Base-by-base conservation (phyloP, 2,888 invertebrate species). In the Cephonodes hylas region DNA sequence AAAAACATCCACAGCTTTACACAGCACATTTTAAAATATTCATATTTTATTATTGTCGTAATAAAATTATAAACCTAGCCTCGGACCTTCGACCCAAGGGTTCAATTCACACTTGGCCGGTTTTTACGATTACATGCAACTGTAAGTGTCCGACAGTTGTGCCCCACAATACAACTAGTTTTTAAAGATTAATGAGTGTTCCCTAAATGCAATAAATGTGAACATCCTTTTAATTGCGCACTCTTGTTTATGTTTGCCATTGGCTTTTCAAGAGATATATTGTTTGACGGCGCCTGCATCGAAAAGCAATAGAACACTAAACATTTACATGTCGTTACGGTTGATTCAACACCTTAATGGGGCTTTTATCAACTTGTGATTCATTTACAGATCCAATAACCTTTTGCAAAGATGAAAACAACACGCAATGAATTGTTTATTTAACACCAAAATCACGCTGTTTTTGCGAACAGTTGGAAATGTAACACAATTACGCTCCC, bases 361-460 rank as follows among this genome's bases (percentile, higher is more conserved):
- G 34, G 34, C 27, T 64, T 64, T 62, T 64, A 45, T 45, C 20
- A 10, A 20, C 44, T 20, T 45, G 44, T 45, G 44, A 20, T 38
- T 38, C 38, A 38, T 38, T 38, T 38, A 38, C n/a, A 38, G 38
- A 38, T 8, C n/a, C 38, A 38, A 3, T 13, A n/a, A 38, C 38
- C 38, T 10, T 38, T 38, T n/a, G 3, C 38, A 38, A 38, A 38
- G 38, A 38, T n/a, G 38, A 18, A 18, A 20, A 10, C 18, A 45
- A 45, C 7, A 45, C 6, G 20, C 18, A 45, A 45, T 45, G 20
- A 20, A 45, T 45, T 20, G 44, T 8, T 45, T 20, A 22, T 45
- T 20, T 2, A 20, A 3, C 44, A 45, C 10, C 44, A 1, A 45
- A 10, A 7, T n/a, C n/a, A n/a, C 44, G 18, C 3, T 18, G 8